phyloP scores from a whole-genome alignment of 2,113 vertebrate genomes.

The Caranx melampygus region DNA sequence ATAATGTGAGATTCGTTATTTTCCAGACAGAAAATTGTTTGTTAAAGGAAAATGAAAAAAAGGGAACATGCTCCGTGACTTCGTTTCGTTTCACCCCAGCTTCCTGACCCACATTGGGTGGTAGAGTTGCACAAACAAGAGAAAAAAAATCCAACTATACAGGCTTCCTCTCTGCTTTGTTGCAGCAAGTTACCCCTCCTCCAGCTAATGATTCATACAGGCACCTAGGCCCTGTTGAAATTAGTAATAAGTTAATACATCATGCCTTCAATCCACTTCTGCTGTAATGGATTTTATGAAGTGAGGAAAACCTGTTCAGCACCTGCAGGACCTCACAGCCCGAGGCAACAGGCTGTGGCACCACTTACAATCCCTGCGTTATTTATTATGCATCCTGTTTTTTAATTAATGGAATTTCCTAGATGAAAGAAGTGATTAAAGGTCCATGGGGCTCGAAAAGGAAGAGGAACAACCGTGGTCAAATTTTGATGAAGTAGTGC shows the following conservation, averaged over 20 bases:
- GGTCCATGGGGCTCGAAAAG: constrained; percentile 64
- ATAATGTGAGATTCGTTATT: constrained; percentile 36
- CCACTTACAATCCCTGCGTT: constrained; percentile 59
- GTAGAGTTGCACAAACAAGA: constrained; percentile 48
- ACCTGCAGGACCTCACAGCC: constrained; percentile 56
- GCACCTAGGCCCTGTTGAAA: constrained; percentile 25
- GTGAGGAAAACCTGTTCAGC: constrained; percentile 51
- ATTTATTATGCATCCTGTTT: constrained; percentile 78
- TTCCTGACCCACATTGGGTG: constrained; percentile 56
- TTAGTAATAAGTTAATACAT: constrained; percentile 22
- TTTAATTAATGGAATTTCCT: constrained; percentile 80
- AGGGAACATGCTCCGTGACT: neutral
- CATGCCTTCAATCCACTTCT: constrained; percentile 44
- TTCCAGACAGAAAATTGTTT: constrained; percentile 22
- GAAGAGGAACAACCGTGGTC: constrained; percentile 71
- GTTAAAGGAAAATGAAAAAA: constrained; percentile 9
- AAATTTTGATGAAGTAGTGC: constrained; percentile 72
- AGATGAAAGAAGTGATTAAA: constrained; percentile 78
- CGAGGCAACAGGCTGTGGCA: constrained; percentile 55
- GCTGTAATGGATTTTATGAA: constrained; percentile 49
- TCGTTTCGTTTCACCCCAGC: constrained; percentile 18
- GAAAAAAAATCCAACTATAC: constrained; percentile 27
- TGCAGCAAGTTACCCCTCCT: constrained; percentile 37
- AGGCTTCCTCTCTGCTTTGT: constrained; percentile 37
- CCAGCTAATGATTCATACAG: constrained; percentile 36